Percentiles rank a stretch among this genome's conserved stretches.
Conservation (phyloP, 1,140 invertebrate species). For the Microplitis mediator region DNA sequence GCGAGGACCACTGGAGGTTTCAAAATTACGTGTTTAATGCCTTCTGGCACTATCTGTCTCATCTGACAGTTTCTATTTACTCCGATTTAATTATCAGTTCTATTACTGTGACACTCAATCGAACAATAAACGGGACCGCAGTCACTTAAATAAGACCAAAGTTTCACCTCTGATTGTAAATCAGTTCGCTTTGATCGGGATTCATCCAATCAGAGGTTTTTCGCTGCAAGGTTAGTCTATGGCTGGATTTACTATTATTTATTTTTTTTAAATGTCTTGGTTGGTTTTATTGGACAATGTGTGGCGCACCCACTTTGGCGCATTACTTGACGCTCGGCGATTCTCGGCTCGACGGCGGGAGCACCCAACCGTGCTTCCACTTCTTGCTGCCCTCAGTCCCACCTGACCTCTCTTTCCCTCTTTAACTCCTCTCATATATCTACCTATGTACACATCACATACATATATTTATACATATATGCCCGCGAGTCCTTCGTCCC, state of each 20-base stretch:
- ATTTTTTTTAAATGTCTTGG: neutral
- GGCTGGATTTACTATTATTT: neutral
- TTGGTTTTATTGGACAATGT: constrained; percentile 8
- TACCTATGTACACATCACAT: neutral
- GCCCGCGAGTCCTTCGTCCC: too few species aligned
- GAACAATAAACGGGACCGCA: neutral
- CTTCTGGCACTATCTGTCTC: constrained; percentile 17
- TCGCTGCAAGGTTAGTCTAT: too few species aligned
- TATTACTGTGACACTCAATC: neutral
- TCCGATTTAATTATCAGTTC: constrained; percentile 46
- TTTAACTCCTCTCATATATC: constrained; percentile 25
- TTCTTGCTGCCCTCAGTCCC: constrained; percentile 51
- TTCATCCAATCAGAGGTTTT: too few species aligned
- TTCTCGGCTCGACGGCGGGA: constrained; percentile 41
- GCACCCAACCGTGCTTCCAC: constrained; percentile 62
- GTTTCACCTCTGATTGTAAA: neutral
- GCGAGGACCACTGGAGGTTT: constrained; percentile 28
- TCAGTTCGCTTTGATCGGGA: neutral
- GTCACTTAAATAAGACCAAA: neutral
- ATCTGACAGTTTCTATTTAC: constrained; percentile 44
- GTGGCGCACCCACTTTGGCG: constrained; percentile 19
- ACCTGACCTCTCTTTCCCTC: constrained; percentile 46
- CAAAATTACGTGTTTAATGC: constrained; percentile 23
- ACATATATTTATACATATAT: too few species aligned
- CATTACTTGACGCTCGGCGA: constrained; percentile 20